phyloP scores from a whole-genome alignment of 2,113 vertebrate species.

The Galemys pyrenaicus region DNA sequence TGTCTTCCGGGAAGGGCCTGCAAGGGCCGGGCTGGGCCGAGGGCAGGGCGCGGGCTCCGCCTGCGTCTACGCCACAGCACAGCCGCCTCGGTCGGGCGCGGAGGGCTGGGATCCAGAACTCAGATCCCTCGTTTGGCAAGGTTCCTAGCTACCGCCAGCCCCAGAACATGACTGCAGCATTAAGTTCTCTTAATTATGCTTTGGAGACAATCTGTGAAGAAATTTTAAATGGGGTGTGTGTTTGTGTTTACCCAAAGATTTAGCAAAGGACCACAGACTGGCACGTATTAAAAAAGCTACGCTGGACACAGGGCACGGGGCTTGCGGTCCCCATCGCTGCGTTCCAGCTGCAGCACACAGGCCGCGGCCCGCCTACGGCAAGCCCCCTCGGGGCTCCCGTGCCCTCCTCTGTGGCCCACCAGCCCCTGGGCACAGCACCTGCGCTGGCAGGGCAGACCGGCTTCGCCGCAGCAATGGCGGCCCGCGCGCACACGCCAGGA shows the following conservation, averaged over 20 bases:
- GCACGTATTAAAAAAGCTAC: not conserved
- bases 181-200: constrained; percentile 9
- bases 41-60: too few species aligned
- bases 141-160: not conserved
- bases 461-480: not conserved
- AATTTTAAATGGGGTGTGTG: not conserved
- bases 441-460: not conserved
- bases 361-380: not conserved
- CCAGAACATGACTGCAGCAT: not conserved
- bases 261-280: not conserved
- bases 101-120: not conserved
- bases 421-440: too few species aligned
- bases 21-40: too few species aligned
- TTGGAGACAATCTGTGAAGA: not conserved
- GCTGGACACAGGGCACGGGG: not conserved
- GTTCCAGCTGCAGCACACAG: not conserved
- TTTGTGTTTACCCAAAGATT: too few species aligned
- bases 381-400: too few species aligned
- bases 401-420: too few species aligned
- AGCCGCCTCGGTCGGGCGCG: not conserved
- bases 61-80: too few species aligned
- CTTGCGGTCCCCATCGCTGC: not conserved
- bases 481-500: too few species aligned
- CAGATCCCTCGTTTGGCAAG: not conserved
- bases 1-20: not conserved